phyloP scores from a whole-genome alignment of 2,113 vertebrate species.

The Syrmaticus mikado region DNA sequence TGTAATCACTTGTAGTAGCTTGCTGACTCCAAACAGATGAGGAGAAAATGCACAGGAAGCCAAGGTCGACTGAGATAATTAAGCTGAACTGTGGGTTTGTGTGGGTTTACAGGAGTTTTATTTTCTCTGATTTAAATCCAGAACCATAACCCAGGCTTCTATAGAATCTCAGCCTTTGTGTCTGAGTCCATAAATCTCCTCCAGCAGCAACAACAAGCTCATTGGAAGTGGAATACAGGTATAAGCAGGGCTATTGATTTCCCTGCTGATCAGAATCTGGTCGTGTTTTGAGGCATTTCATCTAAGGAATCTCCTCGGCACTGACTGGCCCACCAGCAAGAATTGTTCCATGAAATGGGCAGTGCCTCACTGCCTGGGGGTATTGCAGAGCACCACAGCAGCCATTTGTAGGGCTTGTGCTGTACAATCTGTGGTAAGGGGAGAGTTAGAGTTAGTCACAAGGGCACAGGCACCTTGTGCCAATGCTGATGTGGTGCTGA shows the following conservation, averaged over 20 bases:
- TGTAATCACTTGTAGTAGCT: neutral
- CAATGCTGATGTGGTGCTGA: neutral
- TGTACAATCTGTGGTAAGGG: neutral
- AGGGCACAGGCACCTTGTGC: neutral
- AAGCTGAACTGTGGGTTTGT: neutral
- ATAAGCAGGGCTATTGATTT: neutral
- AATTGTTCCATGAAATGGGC: neutral
- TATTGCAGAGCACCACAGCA: neutral
- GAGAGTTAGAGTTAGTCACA: neutral
- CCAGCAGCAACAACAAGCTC: neutral
- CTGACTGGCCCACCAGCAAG: neutral
- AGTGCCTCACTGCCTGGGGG: neutral
- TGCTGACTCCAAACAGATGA: neutral
- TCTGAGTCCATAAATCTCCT: neutral
- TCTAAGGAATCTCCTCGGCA: neutral
- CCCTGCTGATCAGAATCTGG: neutral
- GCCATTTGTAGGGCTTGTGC: neutral
- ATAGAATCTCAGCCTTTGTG: neutral
- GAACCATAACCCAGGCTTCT: neutral
- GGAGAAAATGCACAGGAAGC: conserved; percentile 7
- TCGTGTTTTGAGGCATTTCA: accelerated
- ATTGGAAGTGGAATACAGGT: accelerated
- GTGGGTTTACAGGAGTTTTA: conserved; percentile 4
- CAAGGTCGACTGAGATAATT: neutral
- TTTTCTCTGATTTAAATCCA: neutral